Base-by-base conservation (phyloP, 2,888 invertebrate species). In the Meandrusa payeni region DNA sequence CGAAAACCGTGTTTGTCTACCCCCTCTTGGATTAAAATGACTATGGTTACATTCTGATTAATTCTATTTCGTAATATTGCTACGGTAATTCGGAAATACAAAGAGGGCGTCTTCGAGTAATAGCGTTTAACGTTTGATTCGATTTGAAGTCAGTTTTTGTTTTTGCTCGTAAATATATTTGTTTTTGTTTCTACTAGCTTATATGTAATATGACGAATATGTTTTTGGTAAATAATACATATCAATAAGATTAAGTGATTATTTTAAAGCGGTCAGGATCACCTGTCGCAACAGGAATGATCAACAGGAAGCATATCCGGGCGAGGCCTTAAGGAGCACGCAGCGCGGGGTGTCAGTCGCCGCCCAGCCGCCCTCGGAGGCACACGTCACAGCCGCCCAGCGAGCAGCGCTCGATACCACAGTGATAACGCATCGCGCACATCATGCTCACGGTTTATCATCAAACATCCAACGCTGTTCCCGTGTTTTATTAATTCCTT, bases 211-310 rank as follows among this genome's bases (percentile, higher is more conserved):
- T n/a, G n/a, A n/a, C n/a, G n/a, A n/a, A n/a, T n/a, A n/a, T n/a
- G n/a, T n/a, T n/a, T n/a, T n/a, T n/a, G n/a, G n/a, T n/a, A n/a
- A n/a, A n/a, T n/a, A n/a, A n/a, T n/a, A n/a, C n/a, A n/a, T n/a
- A n/a, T n/a, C n/a, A 15, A 15, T 15, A 15, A 15, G 2, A 15
- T 15, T 15, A 15, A 15, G 2, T 4, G 15, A 47, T 39, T 42
- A 52, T 53, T 52, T 48, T 48, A 52, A 51, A 41, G 46, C 39
- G 47, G 50, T 47, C 44, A 45, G 41, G 62, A 76, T 82, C 82
- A 85, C 86, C 83, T 85, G 85, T 85, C 85, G 81, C 77, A 72
- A 73, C 69, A n/a, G n/a, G n/a, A n/a, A 76, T 69, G 74, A 76
- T 81, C 79, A 80, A 83, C 83, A 80, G 79, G 81, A 82, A 76